These are phyloP conservation scores for Leucophora obtusa DNA, from an alignment of 2,888 invertebrate genomes.

Conservation along the genomic window DNA sequence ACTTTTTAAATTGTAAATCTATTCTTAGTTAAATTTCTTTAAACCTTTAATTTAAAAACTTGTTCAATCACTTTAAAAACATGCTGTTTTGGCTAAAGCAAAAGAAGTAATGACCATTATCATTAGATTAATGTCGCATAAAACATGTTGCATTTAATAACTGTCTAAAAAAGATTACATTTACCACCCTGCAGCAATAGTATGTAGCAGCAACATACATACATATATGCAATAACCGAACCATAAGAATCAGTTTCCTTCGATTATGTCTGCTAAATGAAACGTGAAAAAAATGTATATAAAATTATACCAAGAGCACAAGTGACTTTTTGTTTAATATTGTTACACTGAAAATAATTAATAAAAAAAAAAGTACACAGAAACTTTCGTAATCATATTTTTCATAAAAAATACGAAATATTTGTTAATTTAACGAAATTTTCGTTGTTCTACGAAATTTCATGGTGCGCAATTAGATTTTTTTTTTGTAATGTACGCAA, in stretches of 20 bases:
- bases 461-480: too few species aligned
- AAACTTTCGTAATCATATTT: too few species aligned
- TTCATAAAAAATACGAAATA: too few species aligned
- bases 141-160: slow-evolving; percentile 56
- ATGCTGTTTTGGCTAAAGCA: not conserved
- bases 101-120: slow-evolving; percentile 1
- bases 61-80: not conserved
- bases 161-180: slow-evolving; percentile 33
- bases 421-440: too few species aligned
- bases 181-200: not conserved
- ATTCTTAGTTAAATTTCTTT: too few species aligned
- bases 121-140: slow-evolving; percentile 31
- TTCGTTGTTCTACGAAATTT: too few species aligned
- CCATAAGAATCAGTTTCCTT: slow-evolving; percentile 52
- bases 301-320: slow-evolving; percentile 11
- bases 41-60: too few species aligned
- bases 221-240: slow-evolving; percentile 44
- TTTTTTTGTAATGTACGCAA: too few species aligned
- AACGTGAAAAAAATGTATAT: slow-evolving; percentile 54
- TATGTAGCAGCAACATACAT: slow-evolving; percentile 4
- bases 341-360: too few species aligned
- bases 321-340: slow-evolving; percentile 14
- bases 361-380: too few species aligned
- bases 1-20: too few species aligned
- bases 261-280: slow-evolving; percentile 59